Percentiles rank a stretch among this genome's conserved stretches.
These are phyloP conservation scores for Amphiura filiformis DNA, from an alignment of 35 echinoderm and acorn worm species.

Conservation along the genomic window DNA sequence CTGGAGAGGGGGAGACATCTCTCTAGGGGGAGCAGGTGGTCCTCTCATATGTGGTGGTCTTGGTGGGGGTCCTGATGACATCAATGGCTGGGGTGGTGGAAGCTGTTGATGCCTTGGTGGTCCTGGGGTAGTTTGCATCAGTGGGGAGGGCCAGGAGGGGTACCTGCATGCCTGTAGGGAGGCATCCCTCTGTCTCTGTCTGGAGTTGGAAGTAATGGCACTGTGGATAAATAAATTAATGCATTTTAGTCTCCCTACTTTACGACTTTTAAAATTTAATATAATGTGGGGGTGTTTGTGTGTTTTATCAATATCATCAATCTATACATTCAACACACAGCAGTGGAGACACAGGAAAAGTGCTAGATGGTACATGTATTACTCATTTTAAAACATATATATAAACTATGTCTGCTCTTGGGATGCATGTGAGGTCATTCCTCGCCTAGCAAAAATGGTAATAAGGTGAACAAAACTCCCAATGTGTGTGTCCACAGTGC, in stretches of 20 bases:
- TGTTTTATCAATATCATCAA: no score
- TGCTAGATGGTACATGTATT: no score
- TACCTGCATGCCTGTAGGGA: not conserved
- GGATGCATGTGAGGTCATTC: no score
- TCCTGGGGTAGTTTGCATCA: slow-evolving; percentile 30
- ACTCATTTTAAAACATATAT: no score
- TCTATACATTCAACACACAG: no score
- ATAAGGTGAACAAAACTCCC: no score
- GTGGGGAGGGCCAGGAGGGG: not conserved
- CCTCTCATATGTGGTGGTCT: slow-evolving; percentile 20
- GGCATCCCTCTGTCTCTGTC: slow-evolving; percentile 10
- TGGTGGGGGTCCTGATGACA: slow-evolving; percentile 10
- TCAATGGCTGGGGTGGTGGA: not conserved
- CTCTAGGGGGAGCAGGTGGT: slow-evolving; percentile 16
- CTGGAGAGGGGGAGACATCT: not conserved
- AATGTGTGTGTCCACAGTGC: no score
- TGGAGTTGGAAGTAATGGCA: slow-evolving; percentile 22
- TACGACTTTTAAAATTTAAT: no score
- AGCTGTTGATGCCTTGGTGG: slow-evolving; percentile 2
- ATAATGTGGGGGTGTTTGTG: not conserved
- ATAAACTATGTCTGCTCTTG: no score
- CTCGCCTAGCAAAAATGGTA: no score
- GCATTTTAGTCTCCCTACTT: no score
- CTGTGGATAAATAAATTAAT: slow-evolving; percentile 9
- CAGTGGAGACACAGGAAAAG: no score